Conservation (phyloP, 2,797 vertebrate genomes). For the Hyperoplus immaculatus region DNA sequence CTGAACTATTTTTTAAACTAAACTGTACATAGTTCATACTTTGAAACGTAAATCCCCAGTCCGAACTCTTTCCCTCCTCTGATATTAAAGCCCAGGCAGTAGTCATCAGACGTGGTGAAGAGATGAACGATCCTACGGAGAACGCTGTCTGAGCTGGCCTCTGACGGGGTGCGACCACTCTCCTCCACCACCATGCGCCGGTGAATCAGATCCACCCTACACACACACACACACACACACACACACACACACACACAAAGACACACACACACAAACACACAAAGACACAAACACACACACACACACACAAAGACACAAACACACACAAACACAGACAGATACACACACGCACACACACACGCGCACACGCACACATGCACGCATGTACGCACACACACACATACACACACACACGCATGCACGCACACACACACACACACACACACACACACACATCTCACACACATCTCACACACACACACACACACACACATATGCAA, state of each 20-base stretch:
- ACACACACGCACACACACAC: constrained; percentile 25
- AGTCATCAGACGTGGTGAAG: constrained; percentile 96
- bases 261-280: constrained; percentile 25
- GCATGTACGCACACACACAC: constrained; percentile 14
- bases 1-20: neutral
- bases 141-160: constrained; percentile 88
- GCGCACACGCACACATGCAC: constrained; percentile 17
- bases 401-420: constrained; percentile 31
- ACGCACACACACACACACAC: constrained; percentile 8
- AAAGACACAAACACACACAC: constrained; percentile 15
- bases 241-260: constrained; percentile 15
- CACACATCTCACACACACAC: constrained; percentile 35
- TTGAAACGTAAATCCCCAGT: constrained; percentile 98
- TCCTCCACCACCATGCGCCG: constrained; percentile 94
- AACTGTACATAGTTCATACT: constrained; percentile 82
- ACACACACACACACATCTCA: constrained; percentile 14
- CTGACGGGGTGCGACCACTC: constrained; percentile 84
- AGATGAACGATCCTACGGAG: constrained; percentile 93
- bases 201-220: constrained; percentile 96
- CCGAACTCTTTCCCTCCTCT: constrained; percentile 96
- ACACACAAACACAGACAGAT: constrained; percentile 19
- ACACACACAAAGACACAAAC: constrained; percentile 21
- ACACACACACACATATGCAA: constrained; percentile 16
- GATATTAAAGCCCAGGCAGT: constrained; percentile 98
- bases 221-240: constrained; percentile 29